These are phyloP conservation scores for Galagoides demidoff DNA, from an alignment of 2,797 vertebrate genomes.

Conservation along the genomic window DNA sequence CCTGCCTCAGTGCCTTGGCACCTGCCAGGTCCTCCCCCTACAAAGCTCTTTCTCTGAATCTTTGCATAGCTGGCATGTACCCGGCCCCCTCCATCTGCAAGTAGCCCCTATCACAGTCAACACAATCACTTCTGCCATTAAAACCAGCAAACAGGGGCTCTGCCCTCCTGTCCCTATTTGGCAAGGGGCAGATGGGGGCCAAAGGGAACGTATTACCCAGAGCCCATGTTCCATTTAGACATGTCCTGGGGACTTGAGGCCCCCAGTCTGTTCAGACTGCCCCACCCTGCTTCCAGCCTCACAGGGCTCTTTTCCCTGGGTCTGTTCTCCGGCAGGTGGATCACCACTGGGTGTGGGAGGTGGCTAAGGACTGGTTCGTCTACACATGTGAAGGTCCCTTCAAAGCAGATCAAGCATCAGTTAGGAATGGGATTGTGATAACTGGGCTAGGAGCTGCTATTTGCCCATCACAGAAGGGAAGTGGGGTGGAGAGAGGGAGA, in stretches of 20 bases:
- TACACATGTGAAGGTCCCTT: background rate
- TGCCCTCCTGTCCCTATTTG: background rate
- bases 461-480: background rate
- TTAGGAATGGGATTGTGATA: background rate
- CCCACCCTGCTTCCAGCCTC: background rate
- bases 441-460: background rate
- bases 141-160: background rate
- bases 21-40: background rate
- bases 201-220: background rate
- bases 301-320: background rate
- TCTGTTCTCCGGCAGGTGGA: no score
- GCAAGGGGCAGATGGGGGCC: no score
- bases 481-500: background rate
- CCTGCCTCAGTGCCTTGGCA: background rate
- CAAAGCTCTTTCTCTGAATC: background rate
- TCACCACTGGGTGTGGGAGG: background rate
- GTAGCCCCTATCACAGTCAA: background rate
- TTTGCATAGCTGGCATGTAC: background rate
- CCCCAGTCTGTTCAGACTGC: background rate
- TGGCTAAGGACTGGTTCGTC: background rate
- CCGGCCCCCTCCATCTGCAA: background rate
- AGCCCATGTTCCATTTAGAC: background rate
- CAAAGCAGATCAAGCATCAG: background rate
- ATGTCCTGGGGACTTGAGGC: background rate
- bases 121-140: background rate